Evolutionary conservation across 2,113 vertebrate species (phyloP).

Genomic region (Trogon melanurus): DNA sequence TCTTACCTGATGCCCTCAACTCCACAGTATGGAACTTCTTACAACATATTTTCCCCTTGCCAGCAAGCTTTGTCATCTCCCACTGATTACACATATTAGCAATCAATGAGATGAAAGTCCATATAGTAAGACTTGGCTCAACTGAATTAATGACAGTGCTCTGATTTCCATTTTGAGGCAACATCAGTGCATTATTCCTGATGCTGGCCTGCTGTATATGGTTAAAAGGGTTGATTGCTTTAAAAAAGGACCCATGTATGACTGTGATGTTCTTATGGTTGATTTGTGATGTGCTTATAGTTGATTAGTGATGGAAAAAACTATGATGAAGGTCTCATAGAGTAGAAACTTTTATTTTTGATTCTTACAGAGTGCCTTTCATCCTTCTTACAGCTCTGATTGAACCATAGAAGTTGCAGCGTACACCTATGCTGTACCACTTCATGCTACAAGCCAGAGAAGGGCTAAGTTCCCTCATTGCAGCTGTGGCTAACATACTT

Average conservation of each 20-base stretch:
- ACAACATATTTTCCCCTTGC: not conserved
- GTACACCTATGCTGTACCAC: not conserved
- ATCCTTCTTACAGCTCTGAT: not conserved
- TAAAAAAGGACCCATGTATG: not conserved
- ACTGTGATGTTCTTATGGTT: not conserved
- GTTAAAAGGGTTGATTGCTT: not conserved
- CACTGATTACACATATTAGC: not conserved
- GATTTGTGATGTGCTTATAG: too few species aligned
- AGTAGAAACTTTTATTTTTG: not conserved
- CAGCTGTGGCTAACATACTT: not conserved
- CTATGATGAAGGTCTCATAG: not conserved
- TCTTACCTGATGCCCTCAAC: not conserved
- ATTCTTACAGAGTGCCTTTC: not conserved
- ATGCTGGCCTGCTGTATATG: not conserved
- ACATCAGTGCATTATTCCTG: not conserved
- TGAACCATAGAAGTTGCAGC: not conserved
- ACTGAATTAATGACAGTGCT: not conserved
- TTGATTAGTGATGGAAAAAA: not conserved
- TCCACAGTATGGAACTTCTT: not conserved
- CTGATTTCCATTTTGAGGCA: not conserved
- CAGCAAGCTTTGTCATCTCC: not conserved
- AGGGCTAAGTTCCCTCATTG: not conserved
- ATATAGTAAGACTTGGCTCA: not conserved
- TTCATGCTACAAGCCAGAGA: not conserved
- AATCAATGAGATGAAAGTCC: not conserved